Percentiles rank a stretch among this genome's conserved stretches.
These are phyloP conservation scores for Phalacrocorax carbo DNA, from an alignment of 2,113 vertebrate species.

Conservation along the genomic window DNA sequence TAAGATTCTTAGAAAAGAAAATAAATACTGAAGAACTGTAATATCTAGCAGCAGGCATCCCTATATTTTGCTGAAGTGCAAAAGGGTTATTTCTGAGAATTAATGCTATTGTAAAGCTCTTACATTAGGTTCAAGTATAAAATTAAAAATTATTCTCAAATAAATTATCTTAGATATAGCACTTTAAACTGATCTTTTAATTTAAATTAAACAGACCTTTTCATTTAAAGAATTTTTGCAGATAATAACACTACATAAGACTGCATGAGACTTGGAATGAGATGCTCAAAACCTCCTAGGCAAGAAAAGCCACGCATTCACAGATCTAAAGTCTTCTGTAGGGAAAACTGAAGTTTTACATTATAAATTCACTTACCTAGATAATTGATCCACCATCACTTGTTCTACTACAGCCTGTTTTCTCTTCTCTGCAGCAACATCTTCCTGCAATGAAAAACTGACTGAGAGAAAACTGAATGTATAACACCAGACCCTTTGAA, in stretches of 20 bases:
- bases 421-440: slow-evolving; percentile 74
- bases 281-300: background rate
- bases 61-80: background rate
- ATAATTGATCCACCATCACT: slow-evolving; percentile 82
- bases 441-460: slow-evolving; percentile 71
- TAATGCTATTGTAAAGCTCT: background rate
- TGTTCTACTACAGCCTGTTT: slow-evolving; percentile 80
- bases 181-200: background rate
- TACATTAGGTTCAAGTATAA: background rate
- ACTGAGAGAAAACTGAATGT: background rate
- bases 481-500: background rate
- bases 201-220: background rate
- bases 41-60: background rate
- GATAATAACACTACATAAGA: background rate
- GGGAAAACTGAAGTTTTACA: background rate
- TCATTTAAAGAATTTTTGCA: background rate
- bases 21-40: background rate
- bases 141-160: background rate
- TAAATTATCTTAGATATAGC: background rate
- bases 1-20: background rate
- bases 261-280: background rate
- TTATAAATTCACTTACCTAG: slow-evolving; percentile 66
- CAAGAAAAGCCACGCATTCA: background rate
- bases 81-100: background rate
- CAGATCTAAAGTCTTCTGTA: background rate